These are phyloP conservation scores for Orthosia gothica DNA, from an alignment of 2,888 invertebrate species.

Conservation along the genomic window DNA sequence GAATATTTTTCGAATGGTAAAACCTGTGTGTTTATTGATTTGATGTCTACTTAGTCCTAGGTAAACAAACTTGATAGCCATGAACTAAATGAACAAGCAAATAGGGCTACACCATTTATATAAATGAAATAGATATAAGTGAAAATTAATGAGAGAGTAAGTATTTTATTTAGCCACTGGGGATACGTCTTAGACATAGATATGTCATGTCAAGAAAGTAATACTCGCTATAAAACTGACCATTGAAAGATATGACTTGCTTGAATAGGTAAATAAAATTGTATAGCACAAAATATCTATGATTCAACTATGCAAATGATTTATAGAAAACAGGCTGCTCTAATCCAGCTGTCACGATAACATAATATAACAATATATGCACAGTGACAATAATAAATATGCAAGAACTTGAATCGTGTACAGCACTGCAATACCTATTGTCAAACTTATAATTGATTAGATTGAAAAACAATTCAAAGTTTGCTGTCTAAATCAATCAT, in stretches of 20 bases:
- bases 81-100: too few species aligned
- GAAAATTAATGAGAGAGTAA: too few species aligned
- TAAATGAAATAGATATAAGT: too few species aligned
- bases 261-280: not conserved
- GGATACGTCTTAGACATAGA: too few species aligned
- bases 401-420: slow-evolving; percentile 10
- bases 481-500: slow-evolving; percentile 16
- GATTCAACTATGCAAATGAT: slow-evolving; percentile 17
- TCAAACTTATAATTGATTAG: slow-evolving; percentile 16
- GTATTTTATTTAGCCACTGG: too few species aligned
- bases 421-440: slow-evolving; percentile 19
- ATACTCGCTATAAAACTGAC: too few species aligned
- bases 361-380: not conserved
- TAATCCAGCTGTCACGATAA: slow-evolving; percentile 27
- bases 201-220: too few species aligned
- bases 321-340: slow-evolving; percentile 14
- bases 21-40: too few species aligned
- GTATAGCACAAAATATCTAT: not conserved
- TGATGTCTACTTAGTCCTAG: too few species aligned
- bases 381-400: slow-evolving; percentile 26
- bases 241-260: not conserved
- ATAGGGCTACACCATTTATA: too few species aligned
- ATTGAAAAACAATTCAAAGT: slow-evolving; percentile 5
- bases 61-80: too few species aligned
- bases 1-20: too few species aligned